Base-by-base conservation (phyloP, 1,140 invertebrate species). In the Melitaea cinxia region DNA sequence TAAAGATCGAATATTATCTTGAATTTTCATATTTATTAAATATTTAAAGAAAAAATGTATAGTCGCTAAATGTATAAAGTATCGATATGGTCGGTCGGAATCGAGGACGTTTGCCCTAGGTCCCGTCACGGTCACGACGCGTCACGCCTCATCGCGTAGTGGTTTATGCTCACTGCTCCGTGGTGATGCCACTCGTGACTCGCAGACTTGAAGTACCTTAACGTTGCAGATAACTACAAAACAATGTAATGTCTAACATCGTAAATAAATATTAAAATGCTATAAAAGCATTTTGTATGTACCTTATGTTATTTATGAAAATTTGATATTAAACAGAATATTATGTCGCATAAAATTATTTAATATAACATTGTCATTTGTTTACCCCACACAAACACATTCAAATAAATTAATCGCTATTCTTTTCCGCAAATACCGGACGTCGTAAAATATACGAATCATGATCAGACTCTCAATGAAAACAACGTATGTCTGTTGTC, bases 51-150 rank as follows among this genome's bases (percentile, higher is more conserved):
- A 19, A 19, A 19, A 35, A 35, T 2, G 7, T 19, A 10, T 45
- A 10, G 49, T 23, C 24, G 5, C 24, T 52, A 30, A 52, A 52
- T 24, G 28, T 47, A 58, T 42, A 28, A 45, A 55, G 33, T 68
- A 61, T 74, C 72, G 82, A 80, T 80, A 80, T 79, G 84, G 82
- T 83, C 75, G 72, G 73, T 45, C 76, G 78, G 80, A 73, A 59
- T 59, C 80, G 82, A 83, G 82, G 82, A 82, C 79, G 77, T 37
- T 67, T 65, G 77, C 59, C 78, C 75, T 80, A 80, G 80, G 81
- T 80, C 78, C 67, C 72, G 70, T 73, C 81, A 83, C 71, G 84
- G 82, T 70, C 81, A 72, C 61, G 24, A 21, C 59, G 67, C 73
- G 73, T 82, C 74, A 83, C 72, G 81, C 81, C 73, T 79, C 77